These are phyloP conservation scores for Zaprionus camerounensis DNA, from an alignment of 1,140 invertebrate genomes.

Conservation along the genomic window DNA sequence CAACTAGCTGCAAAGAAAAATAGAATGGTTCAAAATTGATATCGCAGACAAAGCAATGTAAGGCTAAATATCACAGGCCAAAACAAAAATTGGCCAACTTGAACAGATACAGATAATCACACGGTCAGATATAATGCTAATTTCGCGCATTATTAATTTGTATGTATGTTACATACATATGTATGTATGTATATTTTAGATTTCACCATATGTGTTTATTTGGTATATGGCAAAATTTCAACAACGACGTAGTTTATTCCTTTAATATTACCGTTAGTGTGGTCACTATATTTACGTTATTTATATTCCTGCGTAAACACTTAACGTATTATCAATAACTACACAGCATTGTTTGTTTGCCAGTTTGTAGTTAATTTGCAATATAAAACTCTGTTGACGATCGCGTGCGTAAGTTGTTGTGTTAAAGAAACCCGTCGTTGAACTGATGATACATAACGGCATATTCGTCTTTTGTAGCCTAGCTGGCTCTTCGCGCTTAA, in stretches of 20 bases:
- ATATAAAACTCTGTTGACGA: slow-evolving; percentile 38
- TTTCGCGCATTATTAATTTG: not conserved
- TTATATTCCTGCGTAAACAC: not conserved
- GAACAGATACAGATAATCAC: not conserved
- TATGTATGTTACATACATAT: too few relatives aligned
- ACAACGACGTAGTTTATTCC: not conserved
- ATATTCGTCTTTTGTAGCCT: slow-evolving; percentile 64
- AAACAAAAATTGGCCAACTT: not conserved
- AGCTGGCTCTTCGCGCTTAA: slow-evolving; percentile 40
- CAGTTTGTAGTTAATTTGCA: not conserved
- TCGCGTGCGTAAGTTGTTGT: slow-evolving; percentile 50
- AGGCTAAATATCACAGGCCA: not conserved
- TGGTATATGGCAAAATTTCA: not conserved
- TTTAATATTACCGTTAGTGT: slow-evolving; percentile 47
- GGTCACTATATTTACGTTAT: not conserved
- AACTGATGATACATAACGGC: slow-evolving; percentile 62
- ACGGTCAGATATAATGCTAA: not conserved
- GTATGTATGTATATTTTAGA: not conserved
- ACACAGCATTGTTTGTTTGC: slow-evolving; percentile 50
- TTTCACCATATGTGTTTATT: not conserved
- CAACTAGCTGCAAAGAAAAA: slow-evolving; percentile 40
- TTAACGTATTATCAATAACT: slow-evolving; percentile 50
- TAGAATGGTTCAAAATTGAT: not conserved
- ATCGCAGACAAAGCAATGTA: not conserved
- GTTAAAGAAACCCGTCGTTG: slow-evolving; percentile 58